phyloP scores from a whole-genome alignment of 2,113 vertebrate species.

The Cairina moschata region DNA sequence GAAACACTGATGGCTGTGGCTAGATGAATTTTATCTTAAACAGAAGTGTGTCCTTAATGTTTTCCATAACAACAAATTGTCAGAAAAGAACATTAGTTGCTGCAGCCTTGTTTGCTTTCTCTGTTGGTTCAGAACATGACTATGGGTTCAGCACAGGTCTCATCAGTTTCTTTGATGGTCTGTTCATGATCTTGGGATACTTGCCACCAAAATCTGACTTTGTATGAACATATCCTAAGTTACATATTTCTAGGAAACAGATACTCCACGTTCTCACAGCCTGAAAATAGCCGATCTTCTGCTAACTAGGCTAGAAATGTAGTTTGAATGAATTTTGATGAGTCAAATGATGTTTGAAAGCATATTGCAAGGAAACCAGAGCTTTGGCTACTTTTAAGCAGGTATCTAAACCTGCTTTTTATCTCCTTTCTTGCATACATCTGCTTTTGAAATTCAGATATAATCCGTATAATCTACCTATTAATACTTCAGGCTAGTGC shows the following conservation, averaged over 20 bases:
- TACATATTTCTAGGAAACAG: neutral
- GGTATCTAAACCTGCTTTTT: neutral
- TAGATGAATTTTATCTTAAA: slow-evolving; percentile 64
- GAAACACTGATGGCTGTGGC: slow-evolving; percentile 57
- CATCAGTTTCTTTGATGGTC: neutral
- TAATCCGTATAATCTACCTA: neutral
- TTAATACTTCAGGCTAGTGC: neutral
- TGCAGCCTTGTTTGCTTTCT: neutral
- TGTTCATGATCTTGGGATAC: neutral
- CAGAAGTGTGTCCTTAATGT: slow-evolving; percentile 43
- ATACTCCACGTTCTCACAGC: neutral
- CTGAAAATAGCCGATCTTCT: neutral
- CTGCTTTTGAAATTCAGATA: neutral
- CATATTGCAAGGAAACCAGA: neutral
- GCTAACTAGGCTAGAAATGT: neutral
- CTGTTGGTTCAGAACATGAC: neutral
- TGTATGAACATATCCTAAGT: neutral
- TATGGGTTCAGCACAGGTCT: neutral
- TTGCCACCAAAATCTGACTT: neutral
- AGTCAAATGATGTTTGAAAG: neutral
- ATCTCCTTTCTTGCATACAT: neutral
- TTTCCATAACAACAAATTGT: slow-evolving; percentile 41
- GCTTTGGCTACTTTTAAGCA: neutral
- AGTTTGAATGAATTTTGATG: neutral
- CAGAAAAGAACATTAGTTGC: neutral